Conservation (phyloP, 1,140 invertebrate species). For the Spodoptera litura region DNA sequence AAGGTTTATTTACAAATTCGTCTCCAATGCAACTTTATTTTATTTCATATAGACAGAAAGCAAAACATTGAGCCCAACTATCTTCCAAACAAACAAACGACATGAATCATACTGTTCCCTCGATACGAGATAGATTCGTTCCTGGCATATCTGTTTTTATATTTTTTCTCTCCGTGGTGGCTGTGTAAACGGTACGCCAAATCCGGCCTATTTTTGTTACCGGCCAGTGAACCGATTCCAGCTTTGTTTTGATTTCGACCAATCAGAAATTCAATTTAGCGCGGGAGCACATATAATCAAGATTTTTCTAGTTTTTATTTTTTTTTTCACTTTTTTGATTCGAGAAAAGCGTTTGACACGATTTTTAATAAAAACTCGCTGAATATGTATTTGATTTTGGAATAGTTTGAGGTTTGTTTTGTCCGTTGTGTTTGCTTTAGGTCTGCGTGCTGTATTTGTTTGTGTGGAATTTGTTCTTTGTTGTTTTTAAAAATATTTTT, state of each 20-base stretch:
- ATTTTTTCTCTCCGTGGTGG: constrained; percentile 23
- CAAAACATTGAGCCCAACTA: background rate
- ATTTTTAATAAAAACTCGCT: constrained; percentile 21
- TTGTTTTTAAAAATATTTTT: background rate
- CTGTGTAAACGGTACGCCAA: constrained; percentile 49
- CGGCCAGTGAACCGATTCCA: constrained; percentile 46
- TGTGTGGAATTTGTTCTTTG: background rate
- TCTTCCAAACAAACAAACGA: constrained; percentile 27
- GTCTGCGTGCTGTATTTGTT: background rate
- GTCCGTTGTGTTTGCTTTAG: background rate
- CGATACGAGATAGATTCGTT: constrained; percentile 18
- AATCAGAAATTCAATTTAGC: constrained; percentile 44
- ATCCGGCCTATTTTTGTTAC: constrained; percentile 51
- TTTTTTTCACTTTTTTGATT: constrained; percentile 4
- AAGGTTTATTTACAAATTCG: no score
- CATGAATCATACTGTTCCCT: constrained; percentile 15
- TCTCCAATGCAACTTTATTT: no score
- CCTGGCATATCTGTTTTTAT: constrained; percentile 37
- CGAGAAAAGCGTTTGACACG: constrained; percentile 19
- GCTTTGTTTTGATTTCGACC: constrained; percentile 50
- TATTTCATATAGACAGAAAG: background rate
- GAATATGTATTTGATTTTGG: constrained; percentile 16
- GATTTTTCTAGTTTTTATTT: constrained; percentile 24
- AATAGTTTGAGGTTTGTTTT: constrained; percentile 19
- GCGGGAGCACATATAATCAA: constrained; percentile 35